Conservation (phyloP, 2,797 vertebrate genomes). For the Pipistrellus pygmaeus region DNA sequence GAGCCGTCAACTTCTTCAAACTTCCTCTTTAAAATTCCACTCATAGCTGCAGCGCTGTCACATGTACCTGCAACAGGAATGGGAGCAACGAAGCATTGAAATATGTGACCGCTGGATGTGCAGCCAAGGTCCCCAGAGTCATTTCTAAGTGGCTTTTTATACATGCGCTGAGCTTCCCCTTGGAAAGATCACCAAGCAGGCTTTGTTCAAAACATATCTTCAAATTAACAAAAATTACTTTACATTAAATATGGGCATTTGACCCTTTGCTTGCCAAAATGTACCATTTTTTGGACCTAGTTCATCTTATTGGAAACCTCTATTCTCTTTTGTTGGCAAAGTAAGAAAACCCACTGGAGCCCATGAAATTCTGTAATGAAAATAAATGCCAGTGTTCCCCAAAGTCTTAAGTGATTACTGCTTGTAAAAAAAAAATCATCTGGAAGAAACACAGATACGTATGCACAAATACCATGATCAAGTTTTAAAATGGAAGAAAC, state of each 20-base stretch:
- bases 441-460: not conserved
- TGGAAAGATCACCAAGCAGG: constrained; percentile 63
- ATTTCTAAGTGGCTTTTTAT: constrained; percentile 67
- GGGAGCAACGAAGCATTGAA: constrained; percentile 68
- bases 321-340: not conserved
- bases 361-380: constrained; percentile 40
- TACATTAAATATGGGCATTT: constrained; percentile 33
- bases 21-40: constrained; percentile 98
- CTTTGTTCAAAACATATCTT: not conserved
- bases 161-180: constrained; percentile 41
- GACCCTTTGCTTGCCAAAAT: not conserved
- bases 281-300: not conserved
- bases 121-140: constrained; percentile 66
- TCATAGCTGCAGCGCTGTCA: constrained; percentile 91
- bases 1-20: constrained; percentile 99
- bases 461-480: not conserved
- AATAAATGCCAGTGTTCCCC: not conserved
- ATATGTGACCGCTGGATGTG: constrained; percentile 54
- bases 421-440: constrained; percentile 38
- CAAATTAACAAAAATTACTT: constrained; percentile 44
- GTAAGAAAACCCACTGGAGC: not conserved
- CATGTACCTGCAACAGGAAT: constrained; percentile 88
- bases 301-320: not conserved
- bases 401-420: constrained; percentile 14
- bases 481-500: constrained; percentile 56